A percentile compares a stretch with the other conserved stretches of the same genome.
Evolutionary conservation across 1,140 invertebrate genomes (phyloP).

Genomic region (Hyles euphorbiae): DNA sequence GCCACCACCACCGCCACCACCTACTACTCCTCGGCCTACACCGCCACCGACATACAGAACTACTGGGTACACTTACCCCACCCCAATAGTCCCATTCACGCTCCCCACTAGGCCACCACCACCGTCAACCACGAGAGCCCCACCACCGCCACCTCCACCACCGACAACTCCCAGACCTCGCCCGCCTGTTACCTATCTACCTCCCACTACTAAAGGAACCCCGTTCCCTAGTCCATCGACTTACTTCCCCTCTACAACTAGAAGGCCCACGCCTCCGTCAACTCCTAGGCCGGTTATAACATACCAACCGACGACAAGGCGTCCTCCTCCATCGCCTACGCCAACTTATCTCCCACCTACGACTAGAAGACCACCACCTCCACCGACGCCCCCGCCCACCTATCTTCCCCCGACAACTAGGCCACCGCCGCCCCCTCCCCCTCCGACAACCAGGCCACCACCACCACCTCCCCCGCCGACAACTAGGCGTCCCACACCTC

Average conservation of each 20-base stretch:
- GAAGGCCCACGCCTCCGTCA: background rate
- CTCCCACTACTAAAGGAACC: constrained; percentile 12
- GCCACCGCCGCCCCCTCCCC: constrained; percentile 26
- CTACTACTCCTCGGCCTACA: constrained; percentile 12
- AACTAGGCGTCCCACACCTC: constrained; percentile 4
- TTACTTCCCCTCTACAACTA: constrained; percentile 14
- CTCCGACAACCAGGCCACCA: constrained; percentile 26
- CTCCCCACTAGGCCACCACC: constrained; percentile 24
- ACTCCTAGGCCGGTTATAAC: too few species aligned
- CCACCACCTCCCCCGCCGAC: constrained; percentile 9
- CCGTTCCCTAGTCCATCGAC: constrained; percentile 14
- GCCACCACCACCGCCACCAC: constrained; percentile 14
- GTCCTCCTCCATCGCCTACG: constrained; percentile 22
- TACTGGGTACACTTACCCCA: constrained; percentile 31
- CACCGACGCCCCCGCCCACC: constrained; percentile 13
- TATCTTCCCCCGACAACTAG: background rate
- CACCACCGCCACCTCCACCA: constrained; percentile 11
- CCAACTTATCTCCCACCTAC: constrained; percentile 15
- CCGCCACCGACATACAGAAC: constrained; percentile 16
- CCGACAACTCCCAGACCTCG: constrained; percentile 12
- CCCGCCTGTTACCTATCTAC: constrained; percentile 11
- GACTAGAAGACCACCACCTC: constrained; percentile 8
- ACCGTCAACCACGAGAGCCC: constrained; percentile 12
- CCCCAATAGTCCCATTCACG: constrained; percentile 31
- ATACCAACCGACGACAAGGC: constrained; percentile 1